Percentiles rank a stretch among this genome's conserved stretches.
Conservation (phyloP, 2,797 vertebrate species). For the Coilia nasus region DNA sequence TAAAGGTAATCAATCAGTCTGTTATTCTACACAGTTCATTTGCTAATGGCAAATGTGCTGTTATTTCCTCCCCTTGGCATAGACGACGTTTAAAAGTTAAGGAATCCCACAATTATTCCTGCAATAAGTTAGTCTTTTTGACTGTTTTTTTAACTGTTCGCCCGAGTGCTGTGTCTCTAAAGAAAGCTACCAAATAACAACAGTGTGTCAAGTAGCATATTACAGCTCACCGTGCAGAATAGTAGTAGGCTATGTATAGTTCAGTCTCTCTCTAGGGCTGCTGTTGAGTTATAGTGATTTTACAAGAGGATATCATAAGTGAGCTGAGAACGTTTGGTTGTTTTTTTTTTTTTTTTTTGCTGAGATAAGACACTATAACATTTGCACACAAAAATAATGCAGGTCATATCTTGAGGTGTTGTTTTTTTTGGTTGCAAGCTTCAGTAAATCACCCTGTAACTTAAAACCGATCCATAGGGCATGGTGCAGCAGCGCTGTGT, state of each 20-base stretch:
- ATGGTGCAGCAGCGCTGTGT: neutral
- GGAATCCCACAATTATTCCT: neutral
- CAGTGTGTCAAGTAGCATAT: neutral
- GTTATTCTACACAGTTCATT: neutral
- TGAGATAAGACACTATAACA: neutral
- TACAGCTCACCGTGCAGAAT: neutral
- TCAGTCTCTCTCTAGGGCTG: neutral
- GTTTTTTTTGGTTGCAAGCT: neutral
- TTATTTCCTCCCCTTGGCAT: neutral
- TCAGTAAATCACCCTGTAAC: constrained; percentile 6
- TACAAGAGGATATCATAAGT: neutral
- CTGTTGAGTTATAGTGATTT: neutral
- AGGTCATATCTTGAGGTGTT: neutral
- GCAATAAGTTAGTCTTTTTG: too few species aligned
- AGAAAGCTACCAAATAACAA: neutral
- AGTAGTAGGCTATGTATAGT: neutral
- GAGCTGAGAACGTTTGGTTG: neutral
- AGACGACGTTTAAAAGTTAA: neutral
- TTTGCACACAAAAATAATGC: neutral
- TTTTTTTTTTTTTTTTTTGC: neutral
- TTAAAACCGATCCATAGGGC: neutral
- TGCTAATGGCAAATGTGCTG: neutral
- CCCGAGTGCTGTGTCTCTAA: neutral
- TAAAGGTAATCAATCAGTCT: constrained; percentile 77
- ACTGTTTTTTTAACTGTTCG: neutral